phyloP scores from a whole-genome alignment of 2,797 vertebrate genomes.

The Sebastes itinus region DNA sequence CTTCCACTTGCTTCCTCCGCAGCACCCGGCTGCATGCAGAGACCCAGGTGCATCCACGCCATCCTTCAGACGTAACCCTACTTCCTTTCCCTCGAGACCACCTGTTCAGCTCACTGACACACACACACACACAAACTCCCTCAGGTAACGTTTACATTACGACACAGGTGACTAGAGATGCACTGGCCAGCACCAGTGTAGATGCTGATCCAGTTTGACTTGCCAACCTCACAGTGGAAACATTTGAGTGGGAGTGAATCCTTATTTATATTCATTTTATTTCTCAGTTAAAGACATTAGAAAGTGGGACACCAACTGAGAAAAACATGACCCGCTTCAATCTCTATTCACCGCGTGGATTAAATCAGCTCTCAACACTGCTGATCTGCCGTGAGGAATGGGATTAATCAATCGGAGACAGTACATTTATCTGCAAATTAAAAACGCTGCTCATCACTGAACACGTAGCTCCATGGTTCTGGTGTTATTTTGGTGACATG shows the following conservation, averaged over 20 bases:
- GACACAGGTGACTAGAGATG: slow-evolving; percentile 45
- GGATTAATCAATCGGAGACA: slow-evolving; percentile 76
- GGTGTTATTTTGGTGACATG: slow-evolving; percentile 65
- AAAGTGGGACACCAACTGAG: slow-evolving; percentile 54
- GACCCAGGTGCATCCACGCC: slow-evolving; percentile 74
- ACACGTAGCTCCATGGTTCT: slow-evolving; percentile 17
- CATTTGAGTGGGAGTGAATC: slow-evolving; percentile 66
- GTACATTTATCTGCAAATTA: slow-evolving; percentile 65
- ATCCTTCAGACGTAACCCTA: slow-evolving; percentile 18
- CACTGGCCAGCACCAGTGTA: slow-evolving; percentile 20
- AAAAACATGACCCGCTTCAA: slow-evolving; percentile 52
- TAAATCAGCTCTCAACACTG: slow-evolving; percentile 68
- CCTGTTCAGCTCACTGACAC: slow-evolving; percentile 58
- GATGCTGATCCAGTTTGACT: slow-evolving; percentile 62
- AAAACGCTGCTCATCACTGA: slow-evolving; percentile 41
- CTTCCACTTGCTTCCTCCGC: slow-evolving; percentile 53
- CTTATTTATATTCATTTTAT: slow-evolving; percentile 56
- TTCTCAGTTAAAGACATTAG: slow-evolving; percentile 36
- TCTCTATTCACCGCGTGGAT: slow-evolving; percentile 58
- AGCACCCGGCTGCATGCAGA: slow-evolving; percentile 28
- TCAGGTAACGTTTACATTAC: slow-evolving; percentile 24
- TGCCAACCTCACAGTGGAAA: slow-evolving; percentile 26
- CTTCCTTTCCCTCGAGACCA: slow-evolving; percentile 42
- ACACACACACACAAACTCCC: slow-evolving; percentile 3
- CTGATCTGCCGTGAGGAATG: slow-evolving; percentile 78